Evolutionary conservation across 2,888 invertebrate species (phyloP).

Genomic region (Drosophila meridiana): DNA sequence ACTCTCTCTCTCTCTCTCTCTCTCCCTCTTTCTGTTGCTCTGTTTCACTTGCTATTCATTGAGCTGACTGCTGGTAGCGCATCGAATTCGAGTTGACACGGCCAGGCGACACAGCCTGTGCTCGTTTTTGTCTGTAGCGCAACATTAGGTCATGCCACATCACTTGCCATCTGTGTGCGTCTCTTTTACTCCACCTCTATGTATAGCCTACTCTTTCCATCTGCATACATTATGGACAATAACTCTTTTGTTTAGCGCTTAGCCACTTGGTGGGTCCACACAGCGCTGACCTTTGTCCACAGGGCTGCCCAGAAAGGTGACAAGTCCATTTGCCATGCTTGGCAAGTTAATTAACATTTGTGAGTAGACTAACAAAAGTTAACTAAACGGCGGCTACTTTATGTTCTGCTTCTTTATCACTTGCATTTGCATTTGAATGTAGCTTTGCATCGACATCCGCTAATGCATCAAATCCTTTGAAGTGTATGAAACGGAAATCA

Average conservation of each 20-base stretch:
- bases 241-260: constrained; percentile 58
- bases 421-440: constrained; percentile 31
- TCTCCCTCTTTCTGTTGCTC: neutral
- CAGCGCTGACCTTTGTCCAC: constrained; percentile 16
- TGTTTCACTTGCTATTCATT: constrained; percentile 22
- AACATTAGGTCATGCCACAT: constrained; percentile 77
- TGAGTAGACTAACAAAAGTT: neutral
- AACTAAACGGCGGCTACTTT: constrained; percentile 37
- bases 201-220: constrained; percentile 1
- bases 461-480: neutral
- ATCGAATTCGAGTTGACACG: constrained; percentile 70
- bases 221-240: constrained; percentile 77
- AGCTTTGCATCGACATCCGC: neutral
- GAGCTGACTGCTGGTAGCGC: constrained; percentile 67
- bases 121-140: constrained; percentile 74
- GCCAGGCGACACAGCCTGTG: constrained; percentile 50
- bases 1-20: neutral
- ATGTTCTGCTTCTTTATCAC: neutral
- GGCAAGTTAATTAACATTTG: constrained; percentile 55
- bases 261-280: constrained; percentile 69
- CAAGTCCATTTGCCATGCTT: constrained; percentile 58
- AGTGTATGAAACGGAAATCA: neutral
- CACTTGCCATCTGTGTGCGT: constrained; percentile 27
- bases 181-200: constrained; percentile 1
- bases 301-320: constrained; percentile 28